Percentiles rank a stretch among this genome's conserved stretches.
Evolutionary conservation across 2,888 invertebrate species (phyloP).

Genomic region (Brachycybe producta): DNA sequence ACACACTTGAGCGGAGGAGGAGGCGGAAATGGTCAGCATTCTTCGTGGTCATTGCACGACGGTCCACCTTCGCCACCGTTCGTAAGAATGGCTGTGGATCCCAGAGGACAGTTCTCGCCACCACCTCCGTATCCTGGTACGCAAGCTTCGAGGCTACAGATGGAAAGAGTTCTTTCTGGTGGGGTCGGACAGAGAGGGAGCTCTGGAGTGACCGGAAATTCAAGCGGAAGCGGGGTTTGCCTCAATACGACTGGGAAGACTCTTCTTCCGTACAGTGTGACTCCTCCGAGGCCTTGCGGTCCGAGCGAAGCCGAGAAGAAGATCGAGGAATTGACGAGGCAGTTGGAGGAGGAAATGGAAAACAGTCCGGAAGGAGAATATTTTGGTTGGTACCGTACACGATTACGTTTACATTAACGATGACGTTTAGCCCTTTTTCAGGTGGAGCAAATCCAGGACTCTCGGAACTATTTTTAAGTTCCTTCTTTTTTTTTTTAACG

Average conservation of each 20-base stretch:
- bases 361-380: constrained; percentile 90
- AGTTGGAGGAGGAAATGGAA: constrained; percentile 91
- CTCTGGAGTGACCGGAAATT: too few relatives aligned
- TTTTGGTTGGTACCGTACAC: constrained; percentile 77
- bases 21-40: background rate
- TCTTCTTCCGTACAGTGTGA: constrained; percentile 71
- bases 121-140: constrained; percentile 25
- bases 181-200: too few relatives aligned
- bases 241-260: constrained; percentile 23
- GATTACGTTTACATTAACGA: too few relatives aligned
- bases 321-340: constrained; percentile 80
- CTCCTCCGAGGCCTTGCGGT: constrained; percentile 68
- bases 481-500: constrained; percentile 11
- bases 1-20: constrained; percentile 9
- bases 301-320: constrained; percentile 87
- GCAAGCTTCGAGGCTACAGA: too few relatives aligned
- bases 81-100: too few relatives aligned
- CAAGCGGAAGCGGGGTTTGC: too few relatives aligned
- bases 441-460: too few relatives aligned
- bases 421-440: too few relatives aligned
- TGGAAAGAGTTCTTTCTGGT: too few relatives aligned
- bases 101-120: constrained; percentile 20
- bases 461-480: too few relatives aligned
- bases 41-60: background rate
- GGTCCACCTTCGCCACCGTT: constrained; percentile 18